These are phyloP conservation scores for Nysson spinosus DNA, from an alignment of 2,888 invertebrate species.

Conservation along the genomic window DNA sequence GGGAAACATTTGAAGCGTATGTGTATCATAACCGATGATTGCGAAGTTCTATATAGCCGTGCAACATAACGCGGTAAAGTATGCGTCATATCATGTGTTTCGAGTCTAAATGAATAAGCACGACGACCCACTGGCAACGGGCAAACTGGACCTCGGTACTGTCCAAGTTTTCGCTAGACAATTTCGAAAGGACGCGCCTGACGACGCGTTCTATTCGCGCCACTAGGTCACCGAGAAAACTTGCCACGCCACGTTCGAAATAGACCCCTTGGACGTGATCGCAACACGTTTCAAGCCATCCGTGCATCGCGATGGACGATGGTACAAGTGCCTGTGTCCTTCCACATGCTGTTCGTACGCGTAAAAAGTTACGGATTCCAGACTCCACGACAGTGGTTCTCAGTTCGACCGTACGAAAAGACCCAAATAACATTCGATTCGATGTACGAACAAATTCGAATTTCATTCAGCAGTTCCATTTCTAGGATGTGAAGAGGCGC, in stretches of 20 bases:
- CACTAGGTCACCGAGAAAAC: constrained; percentile 72
- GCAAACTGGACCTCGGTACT: constrained; percentile 52
- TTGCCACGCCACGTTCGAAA: constrained; percentile 61
- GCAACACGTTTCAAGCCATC: constrained; percentile 44
- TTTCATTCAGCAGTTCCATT: too few relatives aligned
- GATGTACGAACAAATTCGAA: too few relatives aligned
- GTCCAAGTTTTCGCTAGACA: constrained; percentile 66
- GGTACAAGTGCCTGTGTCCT: constrained; percentile 19
- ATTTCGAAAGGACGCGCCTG: constrained; percentile 67
- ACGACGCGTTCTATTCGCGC: constrained; percentile 71
- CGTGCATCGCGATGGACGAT: constrained; percentile 25
- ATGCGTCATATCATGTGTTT: constrained; percentile 18
- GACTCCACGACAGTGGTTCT: constrained; percentile 19
- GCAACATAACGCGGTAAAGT: not conserved
- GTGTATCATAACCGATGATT: not conserved
- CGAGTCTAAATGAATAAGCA: constrained; percentile 40
- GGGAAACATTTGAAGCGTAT: not conserved
- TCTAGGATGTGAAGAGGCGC: too few relatives aligned
- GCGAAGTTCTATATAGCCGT: not conserved
- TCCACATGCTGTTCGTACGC: constrained; percentile 20
- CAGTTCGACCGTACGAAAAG: not conserved
- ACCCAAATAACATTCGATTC: too few relatives aligned
- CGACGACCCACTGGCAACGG: constrained; percentile 51
- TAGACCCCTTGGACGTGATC: constrained; percentile 56
- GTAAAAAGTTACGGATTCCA: constrained; percentile 32